Conservation (phyloP, 2,113 vertebrate genomes). For the Indri indri region DNA sequence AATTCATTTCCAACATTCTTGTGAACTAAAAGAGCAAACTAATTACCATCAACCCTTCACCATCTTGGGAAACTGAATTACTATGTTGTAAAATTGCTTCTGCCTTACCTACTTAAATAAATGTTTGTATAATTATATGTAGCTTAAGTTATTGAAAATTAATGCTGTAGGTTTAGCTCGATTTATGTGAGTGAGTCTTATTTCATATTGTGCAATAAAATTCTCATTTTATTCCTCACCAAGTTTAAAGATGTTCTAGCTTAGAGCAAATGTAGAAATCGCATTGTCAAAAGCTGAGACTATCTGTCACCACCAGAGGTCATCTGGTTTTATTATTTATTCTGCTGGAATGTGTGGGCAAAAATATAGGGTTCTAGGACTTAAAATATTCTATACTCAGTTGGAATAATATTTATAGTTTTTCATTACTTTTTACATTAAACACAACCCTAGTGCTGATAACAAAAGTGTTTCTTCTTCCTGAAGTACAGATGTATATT, state of each 20-base stretch:
- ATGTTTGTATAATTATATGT: constrained; percentile 37
- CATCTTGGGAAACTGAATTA: not conserved
- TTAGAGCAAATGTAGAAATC: constrained; percentile 8
- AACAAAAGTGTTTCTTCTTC: not conserved
- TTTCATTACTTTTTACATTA: constrained; percentile 38
- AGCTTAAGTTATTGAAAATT: constrained; percentile 35
- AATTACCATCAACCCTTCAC: not conserved
- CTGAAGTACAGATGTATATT: not conserved
- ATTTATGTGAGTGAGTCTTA: constrained; percentile 11
- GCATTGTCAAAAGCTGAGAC: constrained; percentile 11
- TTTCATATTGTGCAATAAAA: constrained; percentile 39
- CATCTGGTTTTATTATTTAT: constrained; percentile 40
- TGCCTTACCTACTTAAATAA: constrained; percentile 20
- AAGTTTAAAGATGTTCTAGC: constrained; percentile 49
- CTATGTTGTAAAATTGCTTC: not conserved
- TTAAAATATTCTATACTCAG: not conserved
- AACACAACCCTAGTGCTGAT: not conserved
- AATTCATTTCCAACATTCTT: constrained; percentile 45
- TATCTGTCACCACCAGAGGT: not conserved
- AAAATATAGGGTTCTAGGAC: not conserved
- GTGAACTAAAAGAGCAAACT: not conserved
- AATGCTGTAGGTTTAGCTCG: not conserved
- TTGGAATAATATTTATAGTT: not conserved
- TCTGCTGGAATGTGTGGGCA: not conserved
- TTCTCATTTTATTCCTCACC: constrained; percentile 43